Conservation (phyloP, 2,113 vertebrate species). For the Toxostoma redivivum region DNA sequence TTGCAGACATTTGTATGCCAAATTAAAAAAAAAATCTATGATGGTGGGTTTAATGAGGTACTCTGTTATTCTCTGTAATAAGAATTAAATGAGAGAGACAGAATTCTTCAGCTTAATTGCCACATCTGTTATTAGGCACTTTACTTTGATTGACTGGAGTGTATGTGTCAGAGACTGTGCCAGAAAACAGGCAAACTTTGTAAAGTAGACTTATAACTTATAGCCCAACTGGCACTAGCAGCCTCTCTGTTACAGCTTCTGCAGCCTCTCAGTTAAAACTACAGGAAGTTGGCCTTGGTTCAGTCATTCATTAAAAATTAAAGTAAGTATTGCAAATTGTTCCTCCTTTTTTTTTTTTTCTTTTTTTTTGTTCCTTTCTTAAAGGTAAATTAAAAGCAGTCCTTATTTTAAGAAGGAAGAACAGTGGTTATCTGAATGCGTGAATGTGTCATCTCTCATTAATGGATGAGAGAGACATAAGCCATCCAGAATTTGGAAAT, state of each 20-base stretch:
- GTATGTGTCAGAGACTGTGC: constrained; percentile 59
- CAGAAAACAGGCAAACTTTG: constrained; percentile 60
- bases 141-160: constrained; percentile 76
- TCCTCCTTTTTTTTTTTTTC: neutral
- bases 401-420: neutral
- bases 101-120: constrained; percentile 73
- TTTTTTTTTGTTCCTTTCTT: neutral
- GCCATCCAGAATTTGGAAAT: neutral
- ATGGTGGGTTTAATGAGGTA: constrained; percentile 64
- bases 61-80: constrained; percentile 66
- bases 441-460: neutral
- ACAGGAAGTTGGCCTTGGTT: neutral
- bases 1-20: constrained; percentile 16
- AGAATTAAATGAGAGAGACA: constrained; percentile 64
- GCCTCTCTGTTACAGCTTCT: constrained; percentile 22
- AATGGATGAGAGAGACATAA: neutral
- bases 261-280: neutral
- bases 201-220: constrained; percentile 39
- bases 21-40: constrained; percentile 32
- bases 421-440: neutral
- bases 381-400: neutral
- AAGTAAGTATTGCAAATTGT: neutral
- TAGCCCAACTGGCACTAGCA: constrained; percentile 36
- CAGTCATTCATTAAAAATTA: constrained; percentile 8
- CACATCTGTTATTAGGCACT: constrained; percentile 75